Base-by-base conservation (phyloP, 2,797 vertebrate species). In the Anguilla pacifica region DNA sequence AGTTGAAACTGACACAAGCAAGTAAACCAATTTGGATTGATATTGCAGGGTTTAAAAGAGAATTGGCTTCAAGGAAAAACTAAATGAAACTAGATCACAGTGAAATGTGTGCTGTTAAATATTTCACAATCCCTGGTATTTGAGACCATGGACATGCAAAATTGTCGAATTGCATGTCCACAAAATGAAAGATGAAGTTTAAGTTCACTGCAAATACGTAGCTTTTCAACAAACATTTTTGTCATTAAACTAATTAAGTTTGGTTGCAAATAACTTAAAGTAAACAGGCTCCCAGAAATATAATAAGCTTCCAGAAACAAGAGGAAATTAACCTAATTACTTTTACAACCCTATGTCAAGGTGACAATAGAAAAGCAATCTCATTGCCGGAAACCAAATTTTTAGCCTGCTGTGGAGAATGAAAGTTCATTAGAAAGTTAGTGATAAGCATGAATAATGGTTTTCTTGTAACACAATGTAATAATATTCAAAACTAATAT, bases 381-480 rank as follows among this genome's bases (percentile, higher is more conserved):
- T 87, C 43, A 9, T 25, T 51, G 86, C 39, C 46, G 35, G 31
- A 84, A 84, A 15, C 79, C 10, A 22, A 59, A 46, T 85, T 87
- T 77, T 84, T n/a, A 46, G 31, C 87, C 39, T 84, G 87, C 22
- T n/a, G 49, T 49, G 84, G 83, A 70, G 81, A 88, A 85, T 35
- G 87, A 17, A 70, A 86, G 67, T 61, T 86, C 25, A 86, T 74
- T 72, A 86, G 31, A 39, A 31, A 61, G 67, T 55, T 59, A 35
- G 35, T 13, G 67, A 77, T 59, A 84, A 85, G 67, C 67, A 88
- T 57, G 87, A 88, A 51, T 88, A 74, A 88, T 85, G 22, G 51
- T 3, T 70, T 39, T 35, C 57, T 77, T 46, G 43, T 77, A 77
- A 59, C 6, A 39, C 49, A 64, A 74, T 46, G 51, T 17, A 77